These are phyloP conservation scores for Myopa tessellatipennis DNA, from an alignment of 2,888 invertebrate genomes.

Conservation along the genomic window DNA sequence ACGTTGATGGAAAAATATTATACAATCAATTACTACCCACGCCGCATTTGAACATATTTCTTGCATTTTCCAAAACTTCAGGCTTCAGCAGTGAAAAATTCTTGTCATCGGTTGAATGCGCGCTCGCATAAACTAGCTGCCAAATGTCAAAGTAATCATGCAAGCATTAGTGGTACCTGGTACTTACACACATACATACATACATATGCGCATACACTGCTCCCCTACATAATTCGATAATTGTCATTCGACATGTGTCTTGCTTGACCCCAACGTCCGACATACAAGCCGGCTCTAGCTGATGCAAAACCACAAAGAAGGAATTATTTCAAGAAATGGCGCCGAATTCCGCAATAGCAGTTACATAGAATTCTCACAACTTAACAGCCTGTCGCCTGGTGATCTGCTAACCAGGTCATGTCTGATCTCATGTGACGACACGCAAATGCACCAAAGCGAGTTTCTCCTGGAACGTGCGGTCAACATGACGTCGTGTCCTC, in stretches of 20 bases:
- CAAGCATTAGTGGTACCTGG: background rate
- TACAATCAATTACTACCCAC: too few relatives aligned
- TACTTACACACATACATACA: too few relatives aligned
- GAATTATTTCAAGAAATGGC: slow-evolving; percentile 36
- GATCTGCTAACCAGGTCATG: background rate
- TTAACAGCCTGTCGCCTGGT: slow-evolving; percentile 62
- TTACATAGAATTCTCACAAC: slow-evolving; percentile 57
- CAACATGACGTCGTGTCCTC: slow-evolving; percentile 42
- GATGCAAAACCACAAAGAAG: slow-evolving; percentile 1
- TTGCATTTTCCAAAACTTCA: too few relatives aligned
- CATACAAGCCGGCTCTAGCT: background rate
- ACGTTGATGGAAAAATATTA: too few relatives aligned
- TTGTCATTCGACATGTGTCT: background rate
- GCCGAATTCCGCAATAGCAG: slow-evolving; percentile 6
- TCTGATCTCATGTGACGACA: slow-evolving; percentile 36
- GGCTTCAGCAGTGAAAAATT: background rate
- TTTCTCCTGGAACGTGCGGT: slow-evolving; percentile 45
- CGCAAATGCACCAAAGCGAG: slow-evolving; percentile 45
- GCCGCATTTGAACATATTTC: too few relatives aligned
- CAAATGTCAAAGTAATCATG: slow-evolving; percentile 32
- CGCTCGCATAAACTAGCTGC: slow-evolving; percentile 41
- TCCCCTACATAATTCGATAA: background rate
- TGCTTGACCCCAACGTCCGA: background rate
- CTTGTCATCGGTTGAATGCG: slow-evolving; percentile 43
- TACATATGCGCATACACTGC: background rate